Evolutionary conservation across 2,797 vertebrate species (phyloP).

Genomic region (Coendou prehensilis): DNA sequence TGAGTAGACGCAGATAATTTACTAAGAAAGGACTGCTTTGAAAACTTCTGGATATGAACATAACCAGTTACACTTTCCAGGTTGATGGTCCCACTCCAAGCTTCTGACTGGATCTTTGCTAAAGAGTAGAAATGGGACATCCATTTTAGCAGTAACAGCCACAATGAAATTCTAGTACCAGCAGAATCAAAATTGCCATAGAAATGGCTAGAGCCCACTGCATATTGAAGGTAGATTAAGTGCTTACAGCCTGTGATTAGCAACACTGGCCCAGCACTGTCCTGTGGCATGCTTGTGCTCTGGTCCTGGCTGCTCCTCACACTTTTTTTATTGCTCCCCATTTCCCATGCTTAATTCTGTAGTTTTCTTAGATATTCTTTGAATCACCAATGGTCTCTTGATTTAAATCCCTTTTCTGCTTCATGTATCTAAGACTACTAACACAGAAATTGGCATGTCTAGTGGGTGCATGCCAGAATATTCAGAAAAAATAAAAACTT

Average conservation of each 20-base stretch:
- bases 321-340: neutral
- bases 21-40: neutral
- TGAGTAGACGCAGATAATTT: neutral
- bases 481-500: neutral
- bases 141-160: neutral
- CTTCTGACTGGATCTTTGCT: neutral
- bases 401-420: neutral
- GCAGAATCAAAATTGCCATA: neutral
- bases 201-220: neutral
- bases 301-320: neutral
- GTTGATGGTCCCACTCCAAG: fast-evolving
- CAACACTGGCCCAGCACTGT: fast-evolving
- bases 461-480: neutral
- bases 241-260: fast-evolving
- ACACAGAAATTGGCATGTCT: neutral
- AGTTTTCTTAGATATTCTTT: neutral
- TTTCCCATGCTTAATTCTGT: neutral
- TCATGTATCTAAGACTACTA: neutral
- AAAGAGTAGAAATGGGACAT: neutral
- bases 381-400: neutral
- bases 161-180: neutral
- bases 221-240: fast-evolving
- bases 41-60: neutral
- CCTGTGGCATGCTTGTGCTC: neutral
- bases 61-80: neutral